Base-by-base conservation (phyloP, 2,113 vertebrate species). In the Notechis scutatus region DNA sequence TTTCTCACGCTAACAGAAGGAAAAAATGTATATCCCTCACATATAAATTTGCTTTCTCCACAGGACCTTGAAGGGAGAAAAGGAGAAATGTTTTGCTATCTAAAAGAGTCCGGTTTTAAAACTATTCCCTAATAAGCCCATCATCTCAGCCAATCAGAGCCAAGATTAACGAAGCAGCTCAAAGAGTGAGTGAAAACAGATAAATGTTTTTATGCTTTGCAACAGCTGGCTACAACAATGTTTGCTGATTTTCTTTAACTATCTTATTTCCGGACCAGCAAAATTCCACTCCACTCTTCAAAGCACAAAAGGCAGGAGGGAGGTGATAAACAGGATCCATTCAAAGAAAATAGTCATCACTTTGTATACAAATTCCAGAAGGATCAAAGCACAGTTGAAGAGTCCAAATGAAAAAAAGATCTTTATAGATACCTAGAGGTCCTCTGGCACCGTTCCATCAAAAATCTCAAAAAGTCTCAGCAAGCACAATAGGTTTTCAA, bases 291-390 rank as follows among this genome's bases (percentile, higher is more conserved):
- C 56, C 5, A 34, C 56, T 5, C 90, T 91, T 86, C 20, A 94
- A 61, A 94, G 95, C 96, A 93, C 74, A 54, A 95, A 96, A 95
- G 95, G 87, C 90, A 94, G 59, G 1, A 14, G 20, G 74, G 87
- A 93, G 93, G 93, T 94, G 94, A 95, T 94, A 96, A 96, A 94
- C 89, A 95, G 90, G 86, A 92, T 92, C 94, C 92, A 59, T 94
- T 94, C 93, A 95, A 87, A 94, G 24, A 91, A 93, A 95, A 93
- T 94, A 95, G 93, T 94, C 96, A 96, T 95, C 96, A 94, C 94
- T 95, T 93, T 94, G 93, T 87, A 91, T 50, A 91, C 23, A 74
- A 39, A 96, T 85, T 92, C 92, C 93, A 47, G 87, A 90, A 87
- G 85, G 88, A 69, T 90, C 91, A 92, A 90, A 96, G 94, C 87